These are phyloP conservation scores for Propsilocerus akamusi DNA, from an alignment of 1,140 invertebrate species.

Conservation along the genomic window DNA sequence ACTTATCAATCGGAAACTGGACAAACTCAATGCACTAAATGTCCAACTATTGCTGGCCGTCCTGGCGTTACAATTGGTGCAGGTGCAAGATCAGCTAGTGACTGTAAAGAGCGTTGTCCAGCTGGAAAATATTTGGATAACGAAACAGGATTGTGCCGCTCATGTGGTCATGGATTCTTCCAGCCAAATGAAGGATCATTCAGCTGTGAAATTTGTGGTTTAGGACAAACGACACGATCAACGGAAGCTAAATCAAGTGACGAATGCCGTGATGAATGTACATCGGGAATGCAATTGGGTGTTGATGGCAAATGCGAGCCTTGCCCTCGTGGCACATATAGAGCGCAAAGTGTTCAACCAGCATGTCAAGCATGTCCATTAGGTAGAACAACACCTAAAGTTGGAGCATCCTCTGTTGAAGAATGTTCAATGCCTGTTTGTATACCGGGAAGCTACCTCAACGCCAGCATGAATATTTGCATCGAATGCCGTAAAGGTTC, in stretches of 20 bases:
- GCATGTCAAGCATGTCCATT: slow-evolving; percentile 75
- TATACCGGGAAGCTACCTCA: slow-evolving; percentile 62
- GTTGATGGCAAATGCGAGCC: slow-evolving; percentile 79
- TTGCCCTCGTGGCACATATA: slow-evolving; percentile 78
- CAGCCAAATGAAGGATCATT: slow-evolving; percentile 85
- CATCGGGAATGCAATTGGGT: slow-evolving; percentile 71
- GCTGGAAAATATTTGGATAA: slow-evolving; percentile 85
- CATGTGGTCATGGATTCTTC: slow-evolving; percentile 87
- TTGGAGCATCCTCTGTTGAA: slow-evolving; percentile 62
- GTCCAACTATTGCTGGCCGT: slow-evolving; percentile 70
- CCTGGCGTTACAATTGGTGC: slow-evolving; percentile 68
- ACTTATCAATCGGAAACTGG: slow-evolving; percentile 89
- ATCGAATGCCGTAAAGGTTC: slow-evolving; percentile 76
- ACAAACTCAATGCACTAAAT: slow-evolving; percentile 69
- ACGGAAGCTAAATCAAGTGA: slow-evolving; percentile 73
- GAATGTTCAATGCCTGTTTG: slow-evolving; percentile 86
- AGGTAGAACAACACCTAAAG: slow-evolving; percentile 69
- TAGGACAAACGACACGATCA: slow-evolving; percentile 84
- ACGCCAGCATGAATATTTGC: slow-evolving; percentile 69
- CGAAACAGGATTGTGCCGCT: slow-evolving; percentile 61
- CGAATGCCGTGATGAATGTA: slow-evolving; percentile 82
- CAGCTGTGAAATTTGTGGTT: slow-evolving; percentile 69
- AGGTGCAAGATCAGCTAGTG: slow-evolving; percentile 67
- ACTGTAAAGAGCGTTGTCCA: slow-evolving; percentile 85
- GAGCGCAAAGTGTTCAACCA: slow-evolving; percentile 71